Evolutionary conservation across 2,888 invertebrate genomes (phyloP), one percentile per base, ranked within the genome.

Genomic region (Drosophila fungiperda): DNA sequence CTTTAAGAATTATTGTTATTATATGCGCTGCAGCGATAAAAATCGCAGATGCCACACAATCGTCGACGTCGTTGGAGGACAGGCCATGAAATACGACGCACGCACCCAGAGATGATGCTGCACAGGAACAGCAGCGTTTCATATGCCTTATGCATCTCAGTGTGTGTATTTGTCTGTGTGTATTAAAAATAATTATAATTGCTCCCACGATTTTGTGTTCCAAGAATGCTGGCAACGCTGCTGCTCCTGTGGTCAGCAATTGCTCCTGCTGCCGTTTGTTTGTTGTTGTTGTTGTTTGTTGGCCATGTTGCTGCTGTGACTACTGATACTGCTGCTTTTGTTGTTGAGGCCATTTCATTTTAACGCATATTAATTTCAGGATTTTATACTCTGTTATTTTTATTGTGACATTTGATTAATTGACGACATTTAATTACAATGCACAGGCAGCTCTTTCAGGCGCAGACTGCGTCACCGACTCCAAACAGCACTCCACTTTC

Each of bases 371-470:
- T 88, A 89, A 88, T 88, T 88, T 88, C 88, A 87, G 90, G 90
- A 87, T 90, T 87, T 87, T 87, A 87, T 89, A 81, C 90, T 85
- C 79, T 89, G 83, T 87, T 87, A 87, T 83, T 91, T 87, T 84
- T 91, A 89, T 91, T 87, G 87, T 87, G 90, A 86, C 92, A 90
- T 93, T 93, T 93, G 92, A 93, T 93, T 93, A 93, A 93, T 93
- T 92, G 92, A 90, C 91, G 92, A 90, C 93, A 92, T 93, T 93
- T 93, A 93, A 92, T 92, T 93, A 93, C 92, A 92, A 80, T 81
- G 88, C 85, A 76, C 80, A 79, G 79, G 68, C 87, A 74, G 87
- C 88, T 88, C 84, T 89, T 86, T 89, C 85, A 60, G 53, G 59
- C 82, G 62, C 78, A 75, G 69, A 66, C 80, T 67, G 68, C 69